phyloP scores from a whole-genome alignment of 2,797 vertebrate species.

The Pangasius larnaudii region DNA sequence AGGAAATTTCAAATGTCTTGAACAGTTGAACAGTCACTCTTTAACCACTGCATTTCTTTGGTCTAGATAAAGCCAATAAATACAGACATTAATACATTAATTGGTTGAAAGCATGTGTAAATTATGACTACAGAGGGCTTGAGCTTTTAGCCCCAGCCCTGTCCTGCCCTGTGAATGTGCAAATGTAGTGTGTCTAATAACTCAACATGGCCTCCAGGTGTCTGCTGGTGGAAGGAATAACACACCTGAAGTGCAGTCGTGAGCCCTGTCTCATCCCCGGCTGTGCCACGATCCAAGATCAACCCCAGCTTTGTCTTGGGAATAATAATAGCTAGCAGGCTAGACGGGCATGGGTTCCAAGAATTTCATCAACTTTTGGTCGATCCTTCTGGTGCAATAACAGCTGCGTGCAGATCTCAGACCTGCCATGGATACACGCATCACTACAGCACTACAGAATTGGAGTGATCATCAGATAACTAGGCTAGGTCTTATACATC shows the following conservation, averaged over 20 bases:
- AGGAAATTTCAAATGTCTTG: not conserved
- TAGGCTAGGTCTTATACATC: not conserved
- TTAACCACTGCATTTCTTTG: not conserved
- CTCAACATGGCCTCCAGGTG: not conserved
- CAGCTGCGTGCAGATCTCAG: not conserved
- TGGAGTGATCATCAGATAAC: not conserved
- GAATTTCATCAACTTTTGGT: not conserved
- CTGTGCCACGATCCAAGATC: not conserved
- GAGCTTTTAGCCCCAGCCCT: not conserved
- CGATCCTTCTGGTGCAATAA: not conserved
- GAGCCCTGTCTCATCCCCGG: not conserved
- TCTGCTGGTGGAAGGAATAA: not conserved
- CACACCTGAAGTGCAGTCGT: constrained; percentile 17
- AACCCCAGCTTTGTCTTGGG: not conserved
- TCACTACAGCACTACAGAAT: not conserved
- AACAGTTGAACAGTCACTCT: not conserved
- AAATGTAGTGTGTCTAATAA: not conserved
- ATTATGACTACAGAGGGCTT: not conserved
- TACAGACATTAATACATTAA: not conserved
- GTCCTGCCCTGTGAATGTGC: not conserved
- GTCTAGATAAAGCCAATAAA: not conserved
- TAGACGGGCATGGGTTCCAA: not conserved
- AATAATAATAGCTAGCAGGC: not conserved
- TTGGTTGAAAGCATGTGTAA: not conserved
- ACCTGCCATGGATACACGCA: not conserved